Evolutionary conservation across 35 echinoderm and acorn worm genomes (phyloP).

Genomic region (Amphiura filiformis): DNA sequence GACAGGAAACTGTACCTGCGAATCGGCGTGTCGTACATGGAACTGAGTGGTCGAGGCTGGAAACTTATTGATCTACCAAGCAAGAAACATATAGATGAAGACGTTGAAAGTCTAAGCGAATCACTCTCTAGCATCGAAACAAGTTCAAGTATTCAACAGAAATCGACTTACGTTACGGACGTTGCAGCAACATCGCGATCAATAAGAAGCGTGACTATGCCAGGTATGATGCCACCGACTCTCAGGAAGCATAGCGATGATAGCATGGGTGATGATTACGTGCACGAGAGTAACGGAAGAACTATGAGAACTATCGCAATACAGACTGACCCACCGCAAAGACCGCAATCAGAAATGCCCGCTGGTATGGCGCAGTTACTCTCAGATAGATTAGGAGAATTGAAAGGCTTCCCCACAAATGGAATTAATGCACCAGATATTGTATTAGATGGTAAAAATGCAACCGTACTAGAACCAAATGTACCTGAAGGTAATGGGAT

Average conservation of each 20-base stretch:
- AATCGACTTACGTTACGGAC: neutral
- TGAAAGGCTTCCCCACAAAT: neutral
- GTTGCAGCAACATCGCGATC: neutral
- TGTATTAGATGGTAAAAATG: no score
- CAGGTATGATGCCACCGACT: neutral
- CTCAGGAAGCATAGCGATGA: neutral
- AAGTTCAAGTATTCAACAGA: neutral
- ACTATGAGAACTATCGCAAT: constrained; percentile 16
- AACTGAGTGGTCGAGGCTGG: constrained; percentile 80
- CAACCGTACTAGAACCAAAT: no score
- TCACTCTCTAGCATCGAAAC: constrained; percentile 27
- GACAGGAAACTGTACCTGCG: constrained; percentile 64
- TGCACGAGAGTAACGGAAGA: neutral
- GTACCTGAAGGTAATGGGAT: neutral
- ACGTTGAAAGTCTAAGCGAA: constrained; percentile 22
- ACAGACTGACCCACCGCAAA: neutral
- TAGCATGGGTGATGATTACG: neutral
- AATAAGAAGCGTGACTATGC: constrained; percentile 18
- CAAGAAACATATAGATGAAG: constrained; percentile 17
- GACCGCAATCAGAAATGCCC: neutral
- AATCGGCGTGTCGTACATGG: constrained; percentile 61
- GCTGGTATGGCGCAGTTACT: neutral
- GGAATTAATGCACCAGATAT: neutral
- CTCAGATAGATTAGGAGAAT: neutral
- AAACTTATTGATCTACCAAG: constrained; percentile 58